Evolutionary conservation across 2,888 invertebrate genomes (phyloP).

Genomic region (Palloptera scutellata): DNA sequence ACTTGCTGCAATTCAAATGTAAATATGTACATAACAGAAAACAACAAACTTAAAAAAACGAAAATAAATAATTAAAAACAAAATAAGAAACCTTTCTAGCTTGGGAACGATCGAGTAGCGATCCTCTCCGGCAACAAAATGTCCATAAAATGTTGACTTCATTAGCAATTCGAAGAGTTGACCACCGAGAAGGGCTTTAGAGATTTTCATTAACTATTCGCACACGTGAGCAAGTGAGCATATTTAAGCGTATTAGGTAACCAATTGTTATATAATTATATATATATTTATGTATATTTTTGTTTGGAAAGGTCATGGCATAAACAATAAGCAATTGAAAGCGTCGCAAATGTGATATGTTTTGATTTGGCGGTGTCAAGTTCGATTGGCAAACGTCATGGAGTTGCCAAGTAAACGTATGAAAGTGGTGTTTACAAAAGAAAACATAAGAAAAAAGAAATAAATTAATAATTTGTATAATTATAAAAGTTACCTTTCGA

Average conservation of each 20-base stretch:
- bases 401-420: conserved; percentile 35
- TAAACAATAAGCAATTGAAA: conserved; percentile 29
- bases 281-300: not conserved
- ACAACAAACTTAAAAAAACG: too few relatives aligned
- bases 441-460: conserved; percentile 50
- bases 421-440: conserved; percentile 37
- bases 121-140: conserved; percentile 98
- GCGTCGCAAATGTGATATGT: conserved; percentile 27
- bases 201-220: conserved; percentile 82
- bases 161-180: conserved; percentile 82
- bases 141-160: conserved; percentile 97
- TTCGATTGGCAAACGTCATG: not conserved
- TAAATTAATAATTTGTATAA: conserved; percentile 50
- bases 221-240: not conserved
- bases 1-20: too few relatives aligned
- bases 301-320: not conserved
- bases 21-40: too few relatives aligned
- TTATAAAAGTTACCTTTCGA: conserved; percentile 71
- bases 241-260: not conserved
- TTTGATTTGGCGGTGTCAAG: too few relatives aligned
- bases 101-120: conserved; percentile 85
- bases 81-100: conserved; percentile 71
- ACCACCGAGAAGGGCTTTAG: conserved; percentile 79
- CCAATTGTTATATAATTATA: conserved; percentile 1
- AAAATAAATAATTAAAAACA: not conserved